Conservation (phyloP, 2,888 invertebrate genomes). For the Neocrepidodera transversa region DNA sequence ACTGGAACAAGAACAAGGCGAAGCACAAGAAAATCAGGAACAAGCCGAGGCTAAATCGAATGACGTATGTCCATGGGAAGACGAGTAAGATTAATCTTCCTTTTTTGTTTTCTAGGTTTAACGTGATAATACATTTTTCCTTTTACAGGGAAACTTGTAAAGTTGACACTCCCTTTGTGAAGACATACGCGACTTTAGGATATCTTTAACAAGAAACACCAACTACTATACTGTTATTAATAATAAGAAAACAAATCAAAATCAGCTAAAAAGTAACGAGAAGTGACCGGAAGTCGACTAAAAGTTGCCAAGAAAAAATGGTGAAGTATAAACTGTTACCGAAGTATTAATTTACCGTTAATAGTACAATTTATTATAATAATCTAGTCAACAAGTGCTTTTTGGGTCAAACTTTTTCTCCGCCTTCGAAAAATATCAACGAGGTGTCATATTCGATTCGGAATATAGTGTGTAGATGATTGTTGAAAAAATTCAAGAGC, state of each 20-base stretch:
- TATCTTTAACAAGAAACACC: conserved; percentile 74
- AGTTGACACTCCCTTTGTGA: conserved; percentile 89
- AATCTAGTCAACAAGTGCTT: too few relatives aligned
- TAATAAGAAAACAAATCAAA: conserved; percentile 13
- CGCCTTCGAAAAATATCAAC: too few relatives aligned
- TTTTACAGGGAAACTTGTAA: conserved; percentile 83
- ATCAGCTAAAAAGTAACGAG: conserved; percentile 2
- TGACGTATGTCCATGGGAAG: conserved; percentile 94
- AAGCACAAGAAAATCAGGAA: conserved; percentile 37
- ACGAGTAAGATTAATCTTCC: conserved; percentile 79
- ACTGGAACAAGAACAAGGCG: conserved; percentile 13
- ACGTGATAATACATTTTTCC: conserved; percentile 46
- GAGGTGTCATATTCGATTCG: too few relatives aligned
- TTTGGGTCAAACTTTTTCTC: too few relatives aligned
- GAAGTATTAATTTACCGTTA: too few relatives aligned
- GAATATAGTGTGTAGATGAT: too few relatives aligned
- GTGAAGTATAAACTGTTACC: conserved; percentile 10
- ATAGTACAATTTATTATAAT: too few relatives aligned
- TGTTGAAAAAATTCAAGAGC: too few relatives aligned
- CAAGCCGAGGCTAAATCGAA: conserved; percentile 68
- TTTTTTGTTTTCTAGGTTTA: conserved; percentile 1
- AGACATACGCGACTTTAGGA: conserved; percentile 92
- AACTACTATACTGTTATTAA: conserved; percentile 10
- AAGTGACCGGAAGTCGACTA: conserved; percentile 12
- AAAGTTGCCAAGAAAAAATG: conserved; percentile 11